Base-by-base conservation (phyloP, 1,140 invertebrate species). In the Lasioglossum baleicum region DNA sequence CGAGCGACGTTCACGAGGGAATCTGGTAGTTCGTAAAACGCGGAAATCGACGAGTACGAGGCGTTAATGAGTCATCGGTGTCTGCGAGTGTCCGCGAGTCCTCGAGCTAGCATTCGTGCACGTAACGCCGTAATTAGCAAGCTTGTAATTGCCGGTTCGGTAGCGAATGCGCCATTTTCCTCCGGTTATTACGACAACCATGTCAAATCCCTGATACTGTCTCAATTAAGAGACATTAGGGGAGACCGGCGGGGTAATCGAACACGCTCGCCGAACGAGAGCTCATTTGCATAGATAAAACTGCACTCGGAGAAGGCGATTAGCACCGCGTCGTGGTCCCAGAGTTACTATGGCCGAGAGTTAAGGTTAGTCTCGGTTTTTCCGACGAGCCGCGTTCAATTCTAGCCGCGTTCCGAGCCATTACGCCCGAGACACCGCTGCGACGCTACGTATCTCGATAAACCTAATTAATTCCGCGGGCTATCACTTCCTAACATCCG, bases 11-110 rank as follows among this genome's bases (percentile, higher is more conserved):
- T 88, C 77, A 77, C 61, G 75, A 79, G 71, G 63, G 67, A 7
- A 48, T 48, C 44, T 79, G 44, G 78, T 51, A 78, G 73, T 86
- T 80, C 77, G 70, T 86, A 88, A 87, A 86, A 87, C 78, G 66
- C 61, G 75, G 64, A 80, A 82, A 83, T 77, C 74, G 81, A 74
- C 58, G 82, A 75, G 60, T 48, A 77, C 69, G 75, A 87, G 86
- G 80, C 69, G 63, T 81, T 88, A 86, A 88, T 78, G 81, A 88
- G 74, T 58, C 83, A 80, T 73, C 64, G 44, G 61, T 85, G 81
- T 76, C 22, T 40, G 73, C 53, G 13, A 48, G 44, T 48, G 35
- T 35, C 35, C 35, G 35, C 35, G 35, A 35, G 35, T 35, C 35
- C 3, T 35, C 35, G 35, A 5, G 44, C 44, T 53, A 42, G 17